A percentile compares a stretch with the other conserved stretches of the same genome.
Evolutionary conservation across 2,113 vertebrate species (phyloP).

Genomic region (Coptodon bakossiorum): DNA sequence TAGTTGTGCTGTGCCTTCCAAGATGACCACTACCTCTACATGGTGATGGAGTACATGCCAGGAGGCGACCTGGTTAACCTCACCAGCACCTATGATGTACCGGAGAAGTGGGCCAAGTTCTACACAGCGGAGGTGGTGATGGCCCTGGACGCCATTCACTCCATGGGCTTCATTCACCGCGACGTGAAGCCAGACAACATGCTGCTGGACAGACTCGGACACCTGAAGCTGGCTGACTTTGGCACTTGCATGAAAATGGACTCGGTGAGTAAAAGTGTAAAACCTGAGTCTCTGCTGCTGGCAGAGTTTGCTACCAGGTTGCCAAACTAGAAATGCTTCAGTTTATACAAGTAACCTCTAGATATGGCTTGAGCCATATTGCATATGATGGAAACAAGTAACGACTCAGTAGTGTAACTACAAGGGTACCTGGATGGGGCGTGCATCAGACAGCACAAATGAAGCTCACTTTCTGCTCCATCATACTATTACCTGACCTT

Average conservation of each 20-base stretch:
- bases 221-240: slow-evolving; percentile 97
- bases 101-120: slow-evolving; percentile 98
- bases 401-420: neutral
- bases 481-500: neutral
- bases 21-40: slow-evolving; percentile 95
- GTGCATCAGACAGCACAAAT: neutral
- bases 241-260: slow-evolving; percentile 99
- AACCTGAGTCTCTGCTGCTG: neutral
- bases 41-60: slow-evolving; percentile 99
- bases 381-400: neutral
- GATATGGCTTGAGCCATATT: neutral
- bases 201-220: slow-evolving; percentile 90
- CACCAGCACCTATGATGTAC: slow-evolving; percentile 98
- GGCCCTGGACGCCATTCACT: slow-evolving; percentile 96
- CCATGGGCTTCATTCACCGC: slow-evolving; percentile 97
- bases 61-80: slow-evolving; percentile 99
- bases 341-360: neutral
- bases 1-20: slow-evolving; percentile 99
- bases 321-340: neutral
- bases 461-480: neutral
- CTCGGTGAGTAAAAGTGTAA: slow-evolving; percentile 74
- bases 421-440: neutral
- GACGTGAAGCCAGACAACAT: slow-evolving; percentile 99
- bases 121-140: slow-evolving; percentile 97
- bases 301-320: neutral